Percentiles rank a stretch among this genome's conserved stretches.
These are phyloP conservation scores for Plumapathes pennacea DNA, from an alignment of 92 coral and sea anemone genomes.

Conservation along the genomic window DNA sequence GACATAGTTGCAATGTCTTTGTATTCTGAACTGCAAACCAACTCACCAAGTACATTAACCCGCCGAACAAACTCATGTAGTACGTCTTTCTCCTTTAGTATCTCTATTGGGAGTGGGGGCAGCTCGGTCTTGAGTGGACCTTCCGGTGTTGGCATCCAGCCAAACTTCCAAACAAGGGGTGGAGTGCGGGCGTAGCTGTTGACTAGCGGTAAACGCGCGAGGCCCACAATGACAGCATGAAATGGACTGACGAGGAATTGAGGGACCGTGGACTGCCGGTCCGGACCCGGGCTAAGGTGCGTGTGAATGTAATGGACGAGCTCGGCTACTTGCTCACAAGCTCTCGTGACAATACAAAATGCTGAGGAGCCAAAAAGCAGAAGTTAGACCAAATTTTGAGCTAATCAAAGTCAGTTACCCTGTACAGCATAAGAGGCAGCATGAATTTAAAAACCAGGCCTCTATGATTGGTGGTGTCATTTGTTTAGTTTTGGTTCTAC, in stretches of 20 bases:
- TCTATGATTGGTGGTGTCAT: too few relatives aligned
- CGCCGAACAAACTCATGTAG: slow-evolving; percentile 84
- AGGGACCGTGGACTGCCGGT: slow-evolving; percentile 62
- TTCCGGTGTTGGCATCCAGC: slow-evolving; percentile 89
- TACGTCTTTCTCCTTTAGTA: slow-evolving; percentile 92
- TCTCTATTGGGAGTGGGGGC: slow-evolving; percentile 94
- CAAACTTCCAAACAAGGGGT: slow-evolving; percentile 91
- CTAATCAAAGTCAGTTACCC: too few relatives aligned
- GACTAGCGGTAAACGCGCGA: slow-evolving; percentile 90
- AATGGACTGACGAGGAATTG: slow-evolving; percentile 79
- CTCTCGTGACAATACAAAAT: slow-evolving; percentile 59
- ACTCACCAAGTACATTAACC: slow-evolving; percentile 87
- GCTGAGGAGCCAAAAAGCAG: slow-evolving; percentile 22
- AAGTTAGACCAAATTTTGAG: too few relatives aligned
- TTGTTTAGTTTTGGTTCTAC: too few relatives aligned
- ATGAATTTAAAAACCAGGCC: too few relatives aligned
- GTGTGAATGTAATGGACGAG: slow-evolving; percentile 63
- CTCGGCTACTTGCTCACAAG: slow-evolving; percentile 73
- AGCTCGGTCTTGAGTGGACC: slow-evolving; percentile 82
- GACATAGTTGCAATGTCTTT: too few relatives aligned
- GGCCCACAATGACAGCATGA: slow-evolving; percentile 67
- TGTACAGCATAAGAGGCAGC: too few relatives aligned
- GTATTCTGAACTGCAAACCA: too few relatives aligned
- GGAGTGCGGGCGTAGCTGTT: slow-evolving; percentile 93
- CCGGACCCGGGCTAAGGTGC: slow-evolving; percentile 41